Percentiles rank a stretch among this genome's conserved stretches.
phyloP scores from a whole-genome alignment of 2,888 invertebrate genomes.

The Tenthredo mesomela region DNA sequence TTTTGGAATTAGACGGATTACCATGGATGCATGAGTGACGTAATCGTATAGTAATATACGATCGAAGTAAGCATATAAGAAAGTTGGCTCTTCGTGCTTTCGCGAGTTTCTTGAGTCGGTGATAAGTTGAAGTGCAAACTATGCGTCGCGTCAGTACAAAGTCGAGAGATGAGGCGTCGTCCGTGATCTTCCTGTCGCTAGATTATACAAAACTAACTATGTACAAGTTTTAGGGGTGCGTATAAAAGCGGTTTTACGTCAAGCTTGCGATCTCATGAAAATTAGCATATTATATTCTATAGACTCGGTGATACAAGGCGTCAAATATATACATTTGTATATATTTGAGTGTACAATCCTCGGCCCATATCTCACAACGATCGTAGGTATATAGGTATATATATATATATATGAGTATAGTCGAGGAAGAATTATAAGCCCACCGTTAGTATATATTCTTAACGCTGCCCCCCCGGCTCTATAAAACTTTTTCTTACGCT shows the following conservation, averaged over 20 bases:
- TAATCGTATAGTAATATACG: not conserved
- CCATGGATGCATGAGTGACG: too few relatives aligned
- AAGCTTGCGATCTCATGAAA: not conserved
- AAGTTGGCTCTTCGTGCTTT: not conserved
- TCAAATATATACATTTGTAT: not conserved
- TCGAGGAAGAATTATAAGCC: constrained; percentile 32
- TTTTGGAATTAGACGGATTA: not conserved
- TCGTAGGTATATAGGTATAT: not conserved
- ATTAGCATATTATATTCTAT: constrained; percentile 13
- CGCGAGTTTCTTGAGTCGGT: not conserved
- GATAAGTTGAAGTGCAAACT: constrained; percentile 22
- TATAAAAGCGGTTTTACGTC: not conserved
- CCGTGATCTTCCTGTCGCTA: not conserved
- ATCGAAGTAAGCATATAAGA: not conserved
- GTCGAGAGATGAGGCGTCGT: not conserved
- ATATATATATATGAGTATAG: not conserved
- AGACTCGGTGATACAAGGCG: not conserved
- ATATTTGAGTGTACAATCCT: not conserved
- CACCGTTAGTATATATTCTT: constrained; percentile 23
- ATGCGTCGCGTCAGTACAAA: constrained; percentile 2
- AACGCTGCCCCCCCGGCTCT: not conserved
- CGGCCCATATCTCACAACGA: not conserved
- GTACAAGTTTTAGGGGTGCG: not conserved
- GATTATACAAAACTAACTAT: constrained; percentile 30
- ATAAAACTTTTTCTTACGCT: constrained; percentile 35